A percentile compares a stretch with the other conserved stretches of the same genome.
Evolutionary conservation across 1,140 invertebrate species (phyloP).

Genomic region (Matsumurasca onukii): DNA sequence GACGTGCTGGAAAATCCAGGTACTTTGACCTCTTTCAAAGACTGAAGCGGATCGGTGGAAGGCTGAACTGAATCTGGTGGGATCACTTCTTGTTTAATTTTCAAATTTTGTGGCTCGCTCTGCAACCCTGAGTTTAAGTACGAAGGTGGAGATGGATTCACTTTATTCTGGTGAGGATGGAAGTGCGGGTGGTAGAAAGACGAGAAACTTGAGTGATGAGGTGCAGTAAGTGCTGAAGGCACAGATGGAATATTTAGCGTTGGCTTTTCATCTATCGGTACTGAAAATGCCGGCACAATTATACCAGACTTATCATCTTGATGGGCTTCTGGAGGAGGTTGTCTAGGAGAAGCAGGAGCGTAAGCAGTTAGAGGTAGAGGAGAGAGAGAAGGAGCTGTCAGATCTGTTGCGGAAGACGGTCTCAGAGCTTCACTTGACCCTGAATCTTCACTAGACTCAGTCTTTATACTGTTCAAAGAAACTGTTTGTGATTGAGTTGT

Average conservation of each 20-base stretch:
- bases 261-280: slow-evolving; percentile 35
- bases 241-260: slow-evolving; percentile 40
- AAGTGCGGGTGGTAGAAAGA: slow-evolving; percentile 43
- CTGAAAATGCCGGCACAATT: slow-evolving; percentile 34
- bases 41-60: slow-evolving; percentile 69
- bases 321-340: slow-evolving; percentile 13
- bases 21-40: slow-evolving; percentile 77
- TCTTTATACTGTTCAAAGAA: slow-evolving; percentile 1
- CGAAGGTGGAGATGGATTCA: slow-evolving; percentile 38
- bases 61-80: slow-evolving; percentile 53
- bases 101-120: slow-evolving; percentile 71
- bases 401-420: slow-evolving; percentile 11
- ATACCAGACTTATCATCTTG: slow-evolving; percentile 20
- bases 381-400: slow-evolving; percentile 27
- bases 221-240: slow-evolving; percentile 19
- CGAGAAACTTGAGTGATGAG: slow-evolving; percentile 36
- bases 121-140: slow-evolving; percentile 37
- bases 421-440: slow-evolving; percentile 10
- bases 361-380: slow-evolving; percentile 39
- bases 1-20: slow-evolving; percentile 60
- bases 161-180: slow-evolving; percentile 37
- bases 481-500: slow-evolving; percentile 19
- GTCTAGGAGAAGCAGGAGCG: slow-evolving; percentile 28
- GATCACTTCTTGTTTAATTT: slow-evolving; percentile 73
- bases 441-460: slow-evolving; percentile 23